Evolutionary conservation across 2,797 vertebrate genomes (phyloP).

Genomic region (Pantherophis vulpinus): DNA sequence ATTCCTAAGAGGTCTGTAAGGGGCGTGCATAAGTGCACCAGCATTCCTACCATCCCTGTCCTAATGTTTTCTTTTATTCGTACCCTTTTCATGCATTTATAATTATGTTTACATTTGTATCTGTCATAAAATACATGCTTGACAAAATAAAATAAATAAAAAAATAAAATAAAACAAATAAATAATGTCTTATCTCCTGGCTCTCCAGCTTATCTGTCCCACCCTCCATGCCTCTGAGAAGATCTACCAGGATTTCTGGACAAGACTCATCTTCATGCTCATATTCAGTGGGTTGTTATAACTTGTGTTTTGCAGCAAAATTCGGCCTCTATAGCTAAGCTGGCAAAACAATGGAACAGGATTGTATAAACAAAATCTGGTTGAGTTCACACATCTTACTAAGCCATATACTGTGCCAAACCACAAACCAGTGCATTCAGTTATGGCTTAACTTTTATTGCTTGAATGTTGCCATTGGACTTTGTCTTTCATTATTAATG

Average conservation of each 20-base stretch:
- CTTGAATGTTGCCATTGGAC: neutral
- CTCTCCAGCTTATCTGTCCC: neutral
- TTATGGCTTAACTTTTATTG: neutral
- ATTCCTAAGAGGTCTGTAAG: no score
- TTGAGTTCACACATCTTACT: neutral
- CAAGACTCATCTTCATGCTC: neutral
- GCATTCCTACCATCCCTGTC: no score
- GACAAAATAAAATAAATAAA: no score
- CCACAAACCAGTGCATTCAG: neutral
- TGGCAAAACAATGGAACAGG: neutral
- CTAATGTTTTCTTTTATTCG: no score
- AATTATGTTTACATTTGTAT: no score
- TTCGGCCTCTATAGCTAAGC: neutral
- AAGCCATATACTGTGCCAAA: neutral
- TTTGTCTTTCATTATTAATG: neutral
- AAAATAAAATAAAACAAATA: no score
- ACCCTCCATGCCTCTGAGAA: neutral
- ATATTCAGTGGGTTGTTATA: neutral
- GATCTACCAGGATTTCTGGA: neutral
- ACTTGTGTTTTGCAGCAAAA: neutral
- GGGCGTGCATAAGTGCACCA: no score
- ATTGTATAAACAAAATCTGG: neutral
- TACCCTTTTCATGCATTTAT: no score
- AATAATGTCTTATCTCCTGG: no score
- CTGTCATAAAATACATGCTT: no score